These are phyloP conservation scores for Atrina japonica DNA, from an alignment of 2,888 invertebrate species.

Conservation along the genomic window DNA sequence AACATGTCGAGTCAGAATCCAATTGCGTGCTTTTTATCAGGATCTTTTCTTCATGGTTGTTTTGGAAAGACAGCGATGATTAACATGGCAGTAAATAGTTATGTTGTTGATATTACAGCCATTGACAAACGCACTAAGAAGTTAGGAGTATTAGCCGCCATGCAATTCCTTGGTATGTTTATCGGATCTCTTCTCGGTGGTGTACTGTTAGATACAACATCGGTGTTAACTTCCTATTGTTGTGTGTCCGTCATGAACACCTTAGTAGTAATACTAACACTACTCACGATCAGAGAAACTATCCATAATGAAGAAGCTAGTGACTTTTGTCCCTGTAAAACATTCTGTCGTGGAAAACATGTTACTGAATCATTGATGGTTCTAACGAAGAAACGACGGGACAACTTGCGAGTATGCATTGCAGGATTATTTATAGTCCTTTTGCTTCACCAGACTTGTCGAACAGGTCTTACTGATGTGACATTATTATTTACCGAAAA, in stretches of 20 bases:
- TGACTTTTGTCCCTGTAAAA: constrained; percentile 52
- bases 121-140: constrained; percentile 67
- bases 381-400: constrained; percentile 60
- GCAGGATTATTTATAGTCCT: constrained; percentile 68
- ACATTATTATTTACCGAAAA: constrained; percentile 74
- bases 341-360: constrained; percentile 59
- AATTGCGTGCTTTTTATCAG: constrained; percentile 67
- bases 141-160: constrained; percentile 74
- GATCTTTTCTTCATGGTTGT: constrained; percentile 72
- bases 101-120: constrained; percentile 74
- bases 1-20: constrained; percentile 53
- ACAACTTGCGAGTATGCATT: constrained; percentile 63
- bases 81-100: constrained; percentile 78
- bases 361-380: constrained; percentile 71
- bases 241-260: constrained; percentile 67
- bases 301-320: constrained; percentile 54
- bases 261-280: constrained; percentile 63
- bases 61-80: constrained; percentile 78
- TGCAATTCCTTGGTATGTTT: constrained; percentile 78
- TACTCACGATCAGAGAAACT: constrained; percentile 66
- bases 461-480: constrained; percentile 76
- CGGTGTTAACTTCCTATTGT: constrained; percentile 67
- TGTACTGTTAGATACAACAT: constrained; percentile 60
- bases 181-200: constrained; percentile 74
- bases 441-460: constrained; percentile 73